Base-by-base conservation (phyloP, 2,888 invertebrate genomes). In the Chironomus riparius region DNA sequence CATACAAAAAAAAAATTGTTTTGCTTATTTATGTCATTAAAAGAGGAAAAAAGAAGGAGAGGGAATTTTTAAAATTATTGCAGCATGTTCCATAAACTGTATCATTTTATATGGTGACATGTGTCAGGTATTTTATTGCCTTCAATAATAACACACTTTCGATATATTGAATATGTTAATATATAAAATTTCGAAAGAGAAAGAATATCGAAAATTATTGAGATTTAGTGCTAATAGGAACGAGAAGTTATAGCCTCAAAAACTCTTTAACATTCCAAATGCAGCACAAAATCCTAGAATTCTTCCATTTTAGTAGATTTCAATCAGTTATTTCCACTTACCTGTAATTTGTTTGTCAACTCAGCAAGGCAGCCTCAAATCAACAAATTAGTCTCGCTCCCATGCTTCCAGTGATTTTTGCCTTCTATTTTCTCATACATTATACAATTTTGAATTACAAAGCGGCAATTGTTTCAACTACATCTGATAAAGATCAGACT, bases 401-500 rank as follows among this genome's bases (percentile, higher is more conserved):
- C 56, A 56, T 56, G 15, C 50, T 38, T 38, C 38, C 38, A 38
- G 38, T 38, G 38, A 38, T 15, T 56, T 56, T 56, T n/a, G n/a
- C n/a, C n/a, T n/a, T 10, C 6, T 56, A 6, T 50, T 56, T 15
- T n/a, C 18, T n/a, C 56, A 56, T 56, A 15, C 15, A 15, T n/a
- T 62, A 22, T 65, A 22, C 22, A 65, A 2, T 65, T 65, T 65
- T 24, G 22, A 65, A 65, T 65, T 65, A 65, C 21, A 65, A 22
- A 65, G 65, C 65, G 22, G 65, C 65, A 65, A 65, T 65, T 65
- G 65, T 65, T 65, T 65, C 21, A 15, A 56, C 18, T 56, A 56
- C 56, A 56, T 15, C 15, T 65, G 65, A 65, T 65, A 65, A 65
- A 65, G 21, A 65, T 65, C 65, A 4, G 18, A 56, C 15, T 15